Conservation (phyloP, 2,797 vertebrate species). For the Myioborus melanocephalus region DNA sequence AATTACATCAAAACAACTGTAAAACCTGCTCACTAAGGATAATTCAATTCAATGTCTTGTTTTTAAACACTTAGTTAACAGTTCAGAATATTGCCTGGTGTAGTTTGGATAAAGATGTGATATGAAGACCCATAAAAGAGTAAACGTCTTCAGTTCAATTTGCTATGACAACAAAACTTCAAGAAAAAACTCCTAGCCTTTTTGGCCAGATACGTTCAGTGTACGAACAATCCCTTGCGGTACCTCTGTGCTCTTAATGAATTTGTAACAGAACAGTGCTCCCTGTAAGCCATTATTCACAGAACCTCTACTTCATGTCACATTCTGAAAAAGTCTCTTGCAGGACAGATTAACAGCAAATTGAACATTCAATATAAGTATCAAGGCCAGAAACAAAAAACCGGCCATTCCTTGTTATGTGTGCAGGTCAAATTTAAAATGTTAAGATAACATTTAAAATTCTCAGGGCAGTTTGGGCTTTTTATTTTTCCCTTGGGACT, state of each 20-base stretch:
- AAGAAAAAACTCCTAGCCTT: slow-evolving; percentile 46
- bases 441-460: slow-evolving; percentile 68
- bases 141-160: slow-evolving; percentile 61
- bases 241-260: slow-evolving; percentile 52
- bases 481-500: slow-evolving; percentile 32
- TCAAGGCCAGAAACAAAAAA: slow-evolving; percentile 60
- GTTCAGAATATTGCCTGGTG: slow-evolving; percentile 77
- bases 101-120: slow-evolving; percentile 61
- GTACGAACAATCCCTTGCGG: slow-evolving; percentile 34
- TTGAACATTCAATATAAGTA: slow-evolving; percentile 60
- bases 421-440: slow-evolving; percentile 57
- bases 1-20: slow-evolving; percentile 78
- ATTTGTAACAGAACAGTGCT: slow-evolving; percentile 64
- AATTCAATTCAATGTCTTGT: slow-evolving; percentile 61
- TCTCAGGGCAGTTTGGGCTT: background rate
- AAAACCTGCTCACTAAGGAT: slow-evolving; percentile 73
- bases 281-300: slow-evolving; percentile 59
- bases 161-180: slow-evolving; percentile 75
- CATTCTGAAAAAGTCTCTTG: slow-evolving; percentile 72
- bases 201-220: slow-evolving; percentile 41
- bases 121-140: slow-evolving; percentile 68
- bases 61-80: slow-evolving; percentile 70
- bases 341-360: slow-evolving; percentile 75
- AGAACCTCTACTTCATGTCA: slow-evolving; percentile 70
- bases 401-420: slow-evolving; percentile 49